A percentile compares a stretch with the other conserved stretches of the same genome.
phyloP scores from a whole-genome alignment of 2,113 vertebrate genomes.

The Phrynosoma platyrhinos region DNA sequence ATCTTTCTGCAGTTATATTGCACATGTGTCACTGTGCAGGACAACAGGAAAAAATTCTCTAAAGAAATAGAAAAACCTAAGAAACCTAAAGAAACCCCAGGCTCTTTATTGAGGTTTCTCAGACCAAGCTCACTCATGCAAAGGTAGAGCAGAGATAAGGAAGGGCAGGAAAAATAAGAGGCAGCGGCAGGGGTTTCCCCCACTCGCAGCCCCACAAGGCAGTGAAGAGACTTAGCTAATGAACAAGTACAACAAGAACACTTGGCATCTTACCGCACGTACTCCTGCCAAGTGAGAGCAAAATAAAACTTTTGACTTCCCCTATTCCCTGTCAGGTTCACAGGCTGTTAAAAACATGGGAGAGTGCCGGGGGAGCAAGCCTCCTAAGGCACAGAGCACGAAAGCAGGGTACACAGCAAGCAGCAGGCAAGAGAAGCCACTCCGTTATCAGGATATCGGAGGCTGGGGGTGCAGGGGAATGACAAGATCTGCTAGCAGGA shows the following conservation, averaged over 20 bases:
- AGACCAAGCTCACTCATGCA: conserved; percentile 68
- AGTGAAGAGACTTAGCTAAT: conserved; percentile 66
- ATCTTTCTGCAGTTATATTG: conserved; percentile 29
- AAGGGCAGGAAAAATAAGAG: not conserved
- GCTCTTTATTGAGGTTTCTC: conserved; percentile 55
- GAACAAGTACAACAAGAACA: conserved; percentile 70
- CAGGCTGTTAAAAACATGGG: conserved; percentile 60
- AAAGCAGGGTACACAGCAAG: conserved; percentile 78
- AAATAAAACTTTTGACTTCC: conserved; percentile 47
- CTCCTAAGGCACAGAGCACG: conserved; percentile 76
- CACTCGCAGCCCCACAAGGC: conserved; percentile 17
- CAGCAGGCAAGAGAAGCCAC: conserved; percentile 75
- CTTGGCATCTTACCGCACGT: conserved; percentile 66
- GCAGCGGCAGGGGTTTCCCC: conserved; percentile 28
- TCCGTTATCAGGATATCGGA: conserved; percentile 42
- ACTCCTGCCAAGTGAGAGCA: conserved; percentile 65
- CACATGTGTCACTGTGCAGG: conserved; percentile 38
- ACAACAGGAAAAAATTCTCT: not conserved
- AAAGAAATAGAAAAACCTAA: not conserved
- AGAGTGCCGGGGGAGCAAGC: conserved; percentile 72
- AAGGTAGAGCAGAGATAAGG: conserved; percentile 50
- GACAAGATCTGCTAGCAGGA: conserved; percentile 19
- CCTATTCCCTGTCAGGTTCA: conserved; percentile 64
- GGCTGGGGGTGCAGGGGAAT: conserved; percentile 3
- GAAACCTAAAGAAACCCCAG: not conserved